Percentiles rank a stretch among this genome's conserved stretches.
These are phyloP conservation scores for Nematolebias whitei DNA, from an alignment of 2,113 vertebrate genomes.

Conservation along the genomic window DNA sequence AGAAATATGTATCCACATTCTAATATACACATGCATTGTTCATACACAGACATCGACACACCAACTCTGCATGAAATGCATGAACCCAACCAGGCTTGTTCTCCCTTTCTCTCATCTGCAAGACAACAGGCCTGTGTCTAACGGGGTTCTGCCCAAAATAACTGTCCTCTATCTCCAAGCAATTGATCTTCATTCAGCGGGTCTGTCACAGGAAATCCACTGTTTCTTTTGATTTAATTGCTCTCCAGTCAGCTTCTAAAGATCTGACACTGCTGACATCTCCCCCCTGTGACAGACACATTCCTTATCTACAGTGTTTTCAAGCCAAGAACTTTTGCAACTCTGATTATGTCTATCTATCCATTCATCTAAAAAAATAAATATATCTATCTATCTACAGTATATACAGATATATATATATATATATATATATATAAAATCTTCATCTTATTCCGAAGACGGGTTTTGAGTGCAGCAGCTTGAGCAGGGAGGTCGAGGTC, in stretches of 20 bases:
- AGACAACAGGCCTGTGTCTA: slow-evolving; percentile 64
- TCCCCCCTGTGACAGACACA: slow-evolving; percentile 17
- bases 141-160: slow-evolving; percentile 51
- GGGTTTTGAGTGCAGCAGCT: too few species aligned
- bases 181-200: slow-evolving; percentile 59
- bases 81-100: slow-evolving; percentile 24
- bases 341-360: slow-evolving; percentile 54
- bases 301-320: slow-evolving; percentile 52
- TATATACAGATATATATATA: too few species aligned
- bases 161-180: slow-evolving; percentile 45
- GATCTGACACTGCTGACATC: slow-evolving; percentile 42
- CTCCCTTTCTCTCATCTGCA: slow-evolving; percentile 42
- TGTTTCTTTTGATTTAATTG: slow-evolving; percentile 45
- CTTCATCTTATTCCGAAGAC: too few species aligned
- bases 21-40: slow-evolving; percentile 14
- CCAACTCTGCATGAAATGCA: slow-evolving; percentile 8
- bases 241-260: slow-evolving; percentile 34
- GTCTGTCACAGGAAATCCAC: slow-evolving; percentile 54
- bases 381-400: too few species aligned
- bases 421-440: too few species aligned
- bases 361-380: too few species aligned
- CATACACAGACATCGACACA: slow-evolving; percentile 14
- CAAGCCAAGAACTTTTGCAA: slow-evolving; percentile 42
- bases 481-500: too few species aligned
- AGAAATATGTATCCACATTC: slow-evolving; percentile 13